These are phyloP conservation scores for Enchytraeus crypticus DNA, from an alignment of 2,888 invertebrate species.

Conservation along the genomic window DNA sequence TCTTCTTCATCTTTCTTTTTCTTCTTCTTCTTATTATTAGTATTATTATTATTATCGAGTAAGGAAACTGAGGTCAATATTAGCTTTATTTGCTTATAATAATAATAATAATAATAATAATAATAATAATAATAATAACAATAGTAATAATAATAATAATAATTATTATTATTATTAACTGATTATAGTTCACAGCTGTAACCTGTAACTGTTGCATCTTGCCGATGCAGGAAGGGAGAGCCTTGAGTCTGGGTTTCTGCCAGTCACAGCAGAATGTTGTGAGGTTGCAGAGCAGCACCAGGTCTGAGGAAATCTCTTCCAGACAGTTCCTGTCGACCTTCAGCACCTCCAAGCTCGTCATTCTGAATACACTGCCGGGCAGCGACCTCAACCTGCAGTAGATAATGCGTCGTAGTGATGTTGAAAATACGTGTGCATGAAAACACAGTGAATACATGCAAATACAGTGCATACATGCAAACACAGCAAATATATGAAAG, in stretches of 20 bases:
- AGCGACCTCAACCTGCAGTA: conserved; percentile 21
- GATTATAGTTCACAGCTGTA: not conserved
- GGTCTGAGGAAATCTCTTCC: conserved; percentile 25
- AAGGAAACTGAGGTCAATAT: too few relatives aligned
- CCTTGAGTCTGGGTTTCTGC: conserved; percentile 25
- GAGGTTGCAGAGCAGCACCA: conserved; percentile 21
- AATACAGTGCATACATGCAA: too few relatives aligned
- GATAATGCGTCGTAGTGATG: too few relatives aligned
- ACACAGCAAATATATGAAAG: too few relatives aligned
- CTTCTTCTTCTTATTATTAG: too few relatives aligned
- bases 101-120: not conserved
- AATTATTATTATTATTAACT: not conserved
- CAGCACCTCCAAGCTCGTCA: conserved; percentile 24
- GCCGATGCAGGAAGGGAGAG: conserved; percentile 21
- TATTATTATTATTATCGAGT: too few relatives aligned
- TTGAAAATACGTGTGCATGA: too few relatives aligned
- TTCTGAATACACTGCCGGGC: conserved; percentile 24
- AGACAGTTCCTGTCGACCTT: conserved; percentile 27
- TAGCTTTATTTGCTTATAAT: not conserved
- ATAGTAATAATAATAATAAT: not conserved
- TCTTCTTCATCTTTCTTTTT: too few relatives aligned
- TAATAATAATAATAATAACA: not conserved
- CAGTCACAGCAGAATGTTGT: conserved; percentile 26
- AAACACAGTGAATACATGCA: too few relatives aligned
- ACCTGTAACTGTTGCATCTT: conserved; percentile 20